Evolutionary conservation across 2,888 invertebrate species (phyloP), one percentile per base, ranked within the genome.

Genomic region (Embidobia sp.): DNA sequence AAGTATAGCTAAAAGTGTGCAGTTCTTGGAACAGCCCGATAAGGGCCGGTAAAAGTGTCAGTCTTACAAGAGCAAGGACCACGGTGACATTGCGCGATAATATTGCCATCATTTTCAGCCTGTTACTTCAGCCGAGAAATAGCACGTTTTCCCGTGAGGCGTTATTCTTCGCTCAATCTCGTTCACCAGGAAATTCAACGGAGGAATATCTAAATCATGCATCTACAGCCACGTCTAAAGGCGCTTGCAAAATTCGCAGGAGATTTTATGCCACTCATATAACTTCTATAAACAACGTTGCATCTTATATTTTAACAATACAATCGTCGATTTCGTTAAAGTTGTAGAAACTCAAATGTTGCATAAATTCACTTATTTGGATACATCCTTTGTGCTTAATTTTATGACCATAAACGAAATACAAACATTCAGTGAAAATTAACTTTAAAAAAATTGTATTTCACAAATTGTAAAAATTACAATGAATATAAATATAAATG

Each of bases 81-180:
- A 79, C 82, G 13, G 72, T 74, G 46, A 82, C 81, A 11, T 42
- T 82, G 29, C 78, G 81, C 31, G 82, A 85, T 64, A 83, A 85
- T 63, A 81, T 84, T 15, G 77, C 81, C 49, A 78, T 77, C 1
- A 59, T 82, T 44, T 75, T 83, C 44, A 82, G 82, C 35, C 82
- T 79, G 70, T 64, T 85, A 51, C 78, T 83, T 67, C 82, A 83
- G 40, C 79, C 80, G 63, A 46, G 76, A 46, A 78, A 70, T 35
- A 75, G 79, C 31, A 44, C 67, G 16, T 78, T 83, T 19, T 48
- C 74, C 15, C 74, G 69, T 10, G 79, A 79, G 22, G 78, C 64
- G 16, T 55, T 77, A 80, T 59, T 66, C 79, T 18, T 76, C 81
- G 44, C 74, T 84, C 49, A 76, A 74, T 70, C 37, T 83, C 27